Conservation (phyloP, 2,888 invertebrate species). For the Ophonus ardosiacus region DNA sequence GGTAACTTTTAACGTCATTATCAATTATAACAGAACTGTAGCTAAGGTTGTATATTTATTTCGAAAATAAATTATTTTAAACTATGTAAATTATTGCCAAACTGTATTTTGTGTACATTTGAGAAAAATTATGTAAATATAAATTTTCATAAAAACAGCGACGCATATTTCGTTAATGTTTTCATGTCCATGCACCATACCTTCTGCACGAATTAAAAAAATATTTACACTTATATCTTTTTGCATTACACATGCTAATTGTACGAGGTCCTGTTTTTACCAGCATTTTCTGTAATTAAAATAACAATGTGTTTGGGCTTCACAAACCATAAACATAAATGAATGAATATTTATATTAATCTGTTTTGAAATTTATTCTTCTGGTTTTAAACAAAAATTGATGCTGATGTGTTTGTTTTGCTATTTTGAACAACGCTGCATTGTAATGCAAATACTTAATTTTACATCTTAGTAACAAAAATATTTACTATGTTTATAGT, state of each 20-base stretch:
- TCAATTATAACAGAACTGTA: background rate
- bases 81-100: background rate
- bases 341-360: background rate
- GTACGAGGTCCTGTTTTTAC: background rate
- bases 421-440: background rate
- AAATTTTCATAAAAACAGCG: background rate
- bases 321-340: background rate
- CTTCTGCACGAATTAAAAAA: background rate
- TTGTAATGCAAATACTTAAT: background rate
- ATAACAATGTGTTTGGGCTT: background rate
- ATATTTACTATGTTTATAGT: background rate
- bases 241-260: background rate
- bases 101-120: background rate
- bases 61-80: background rate
- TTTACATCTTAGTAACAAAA: background rate
- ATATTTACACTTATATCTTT: slow-evolving; percentile 7
- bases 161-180: background rate
- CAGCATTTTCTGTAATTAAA: background rate
- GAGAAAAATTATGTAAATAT: background rate
- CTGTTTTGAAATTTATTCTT: background rate
- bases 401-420: background rate
- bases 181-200: background rate
- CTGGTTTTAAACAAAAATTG: background rate
- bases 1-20: too few species aligned
- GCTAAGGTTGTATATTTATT: background rate